These are phyloP conservation scores for Syritta pipiens DNA, from an alignment of 2,888 invertebrate genomes.

Conservation along the genomic window DNA sequence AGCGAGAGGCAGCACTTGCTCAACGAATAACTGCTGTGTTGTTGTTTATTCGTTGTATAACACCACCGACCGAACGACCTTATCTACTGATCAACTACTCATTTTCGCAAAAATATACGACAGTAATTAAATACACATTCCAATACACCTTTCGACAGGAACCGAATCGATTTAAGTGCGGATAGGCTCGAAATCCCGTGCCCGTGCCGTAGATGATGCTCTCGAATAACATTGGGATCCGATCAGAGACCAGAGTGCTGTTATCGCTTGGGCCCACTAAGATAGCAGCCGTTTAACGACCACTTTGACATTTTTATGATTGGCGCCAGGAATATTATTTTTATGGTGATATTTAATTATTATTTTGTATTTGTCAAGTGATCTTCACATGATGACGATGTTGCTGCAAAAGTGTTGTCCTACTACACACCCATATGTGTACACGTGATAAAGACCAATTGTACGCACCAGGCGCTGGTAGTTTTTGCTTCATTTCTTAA, in stretches of 20 bases:
- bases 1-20: background rate
- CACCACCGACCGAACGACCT: too few relatives aligned
- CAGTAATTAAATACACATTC: conserved; percentile 16
- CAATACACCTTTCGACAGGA: conserved; percentile 27
- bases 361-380: conserved; percentile 62
- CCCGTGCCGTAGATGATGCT: conserved; percentile 46
- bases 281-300: conserved; percentile 65
- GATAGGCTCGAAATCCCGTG: conserved; percentile 30
- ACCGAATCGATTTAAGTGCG: conserved; percentile 5
- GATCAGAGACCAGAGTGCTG: conserved; percentile 14
- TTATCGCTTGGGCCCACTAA: conserved; percentile 44
- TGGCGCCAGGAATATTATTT: conserved; percentile 75
- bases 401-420: conserved; percentile 30
- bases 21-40: background rate
- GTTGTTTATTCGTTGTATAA: background rate
- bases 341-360: conserved; percentile 70
- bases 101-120: conserved; percentile 12
- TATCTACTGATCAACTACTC: background rate
- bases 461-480: background rate
- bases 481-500: background rate
- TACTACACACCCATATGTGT: conserved; percentile 19
- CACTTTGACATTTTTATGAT: conserved; percentile 73
- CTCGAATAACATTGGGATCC: conserved; percentile 47
- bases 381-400: conserved; percentile 19
- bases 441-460: conserved; percentile 27